Base-by-base conservation (phyloP, 2,888 invertebrate species). In the Coelinius sp. region DNA sequence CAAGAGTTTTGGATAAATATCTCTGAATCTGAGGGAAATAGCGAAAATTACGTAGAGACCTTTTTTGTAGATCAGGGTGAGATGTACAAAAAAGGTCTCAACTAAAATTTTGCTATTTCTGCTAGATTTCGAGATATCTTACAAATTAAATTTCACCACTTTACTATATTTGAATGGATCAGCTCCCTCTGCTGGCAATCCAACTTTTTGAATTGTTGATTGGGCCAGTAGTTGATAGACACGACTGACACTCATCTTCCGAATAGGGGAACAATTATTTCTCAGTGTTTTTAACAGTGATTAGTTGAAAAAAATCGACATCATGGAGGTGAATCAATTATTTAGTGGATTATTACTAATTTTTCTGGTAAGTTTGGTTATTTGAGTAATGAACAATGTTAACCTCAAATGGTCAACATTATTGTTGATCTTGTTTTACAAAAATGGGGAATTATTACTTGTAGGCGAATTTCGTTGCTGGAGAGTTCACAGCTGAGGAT, bases 401-500 rank as follows among this genome's bases (percentile, higher is more conserved):
- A 53, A 53, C 53, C 53, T 53, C 27, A 25, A 49, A 49, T 17
- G 8, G 12, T 22, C 7, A 10, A 25, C 53, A 12, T 4, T 10
- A n/a, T 25, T n/a, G 5, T n/a, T n/a, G 25, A 12, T 25, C 27
- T 8, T 12, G 1, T 12, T 25, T 25, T 12, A 52, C 22, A 24
- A 52, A 8, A 49, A 49, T 25, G 6, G 14, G 0, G n/a, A 25
- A 53, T 25, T 2, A 12, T 41, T 49, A 17, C 14, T 75, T 70
- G 70, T 68, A 82, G 81, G 74, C 72, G 12, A 70, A 73, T 71
- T 62, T 68, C 49, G 77, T 76, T 1, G 35, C 67, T 46, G 89
- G 90, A 0, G 92, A 94, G 81, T 93, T 93, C 86, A 91, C 94
- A 1, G 90, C 93, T 4, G 94, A 95, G 85, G 95, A 97, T 85